Percentiles rank a stretch among this genome's conserved stretches.
Conservation (phyloP, 2,888 invertebrate species). For the Aphidoletes aphidimyza region DNA sequence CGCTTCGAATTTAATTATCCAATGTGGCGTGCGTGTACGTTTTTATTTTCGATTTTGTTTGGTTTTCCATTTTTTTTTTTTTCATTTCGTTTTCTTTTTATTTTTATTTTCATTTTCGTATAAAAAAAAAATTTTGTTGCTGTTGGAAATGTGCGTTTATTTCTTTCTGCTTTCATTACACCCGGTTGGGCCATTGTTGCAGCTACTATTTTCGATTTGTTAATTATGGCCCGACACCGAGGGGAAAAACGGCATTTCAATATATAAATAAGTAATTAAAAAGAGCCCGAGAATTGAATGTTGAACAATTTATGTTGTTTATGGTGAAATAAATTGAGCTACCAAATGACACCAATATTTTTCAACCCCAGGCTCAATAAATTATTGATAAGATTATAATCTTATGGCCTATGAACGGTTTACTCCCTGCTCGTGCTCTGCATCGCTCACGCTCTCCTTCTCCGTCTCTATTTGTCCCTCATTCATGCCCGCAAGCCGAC, state of each 20-base stretch:
- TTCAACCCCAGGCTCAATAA: conserved; percentile 23
- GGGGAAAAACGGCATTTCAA: conserved; percentile 15
- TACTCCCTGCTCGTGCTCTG: no score
- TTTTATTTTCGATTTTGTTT: conserved; percentile 30
- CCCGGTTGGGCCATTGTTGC: background rate
- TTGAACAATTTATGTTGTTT: conserved; percentile 43
- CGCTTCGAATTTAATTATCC: conserved; percentile 47
- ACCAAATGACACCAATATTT: conserved; percentile 51
- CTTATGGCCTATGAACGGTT: no score
- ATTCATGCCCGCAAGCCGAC: no score
- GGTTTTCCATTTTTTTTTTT: conserved; percentile 3
- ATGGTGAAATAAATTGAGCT: conserved; percentile 33
- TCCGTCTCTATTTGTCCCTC: no score
- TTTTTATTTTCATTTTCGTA: background rate
- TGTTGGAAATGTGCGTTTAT: background rate
- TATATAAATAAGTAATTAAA: conserved; percentile 51
- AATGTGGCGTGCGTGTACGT: conserved; percentile 19
- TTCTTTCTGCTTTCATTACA: background rate
- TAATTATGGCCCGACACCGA: background rate
- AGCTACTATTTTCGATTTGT: conserved; percentile 37
- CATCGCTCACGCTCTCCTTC: no score
- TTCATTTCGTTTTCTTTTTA: background rate
- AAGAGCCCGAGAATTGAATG: background rate
- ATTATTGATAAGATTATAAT: conserved; percentile 49
- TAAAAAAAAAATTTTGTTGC: no score